These are phyloP conservation scores for Meandrina meandrites DNA, from an alignment of 92 coral and sea anemone genomes.

Conservation along the genomic window DNA sequence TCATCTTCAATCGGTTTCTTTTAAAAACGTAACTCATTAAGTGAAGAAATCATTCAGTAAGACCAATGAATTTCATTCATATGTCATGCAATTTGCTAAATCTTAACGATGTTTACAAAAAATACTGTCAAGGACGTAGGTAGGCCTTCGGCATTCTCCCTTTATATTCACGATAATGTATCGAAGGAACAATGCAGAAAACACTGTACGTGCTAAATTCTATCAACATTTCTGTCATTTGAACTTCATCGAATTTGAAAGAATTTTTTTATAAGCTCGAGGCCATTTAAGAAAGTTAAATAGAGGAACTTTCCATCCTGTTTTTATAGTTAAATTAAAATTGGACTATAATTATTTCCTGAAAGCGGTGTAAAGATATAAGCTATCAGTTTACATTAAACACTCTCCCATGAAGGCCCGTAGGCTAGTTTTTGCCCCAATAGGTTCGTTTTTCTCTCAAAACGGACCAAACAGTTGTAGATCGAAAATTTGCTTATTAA, in stretches of 20 bases:
- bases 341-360: not conserved
- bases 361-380: no score
- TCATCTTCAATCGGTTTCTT: not conserved
- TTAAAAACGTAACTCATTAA: not conserved
- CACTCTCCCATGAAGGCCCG: no score
- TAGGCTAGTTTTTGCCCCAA: no score
- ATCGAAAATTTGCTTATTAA: no score
- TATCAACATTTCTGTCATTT: not conserved
- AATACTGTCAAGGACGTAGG: not conserved
- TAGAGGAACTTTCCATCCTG: not conserved
- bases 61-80: not conserved
- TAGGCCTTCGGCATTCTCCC: not conserved
- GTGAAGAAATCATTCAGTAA: not conserved
- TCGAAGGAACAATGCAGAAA: not conserved
- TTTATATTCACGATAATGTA: no score
- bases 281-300: not conserved
- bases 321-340: not conserved
- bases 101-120: not conserved
- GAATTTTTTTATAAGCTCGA: not conserved
- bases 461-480: no score
- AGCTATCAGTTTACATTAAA: no score
- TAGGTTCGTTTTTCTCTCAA: no score
- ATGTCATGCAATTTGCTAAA: not conserved
- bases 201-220: not conserved
- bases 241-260: not conserved